Base-by-base conservation (phyloP, 2,113 vertebrate genomes). In the Hippocampus mohnikei region DNA sequence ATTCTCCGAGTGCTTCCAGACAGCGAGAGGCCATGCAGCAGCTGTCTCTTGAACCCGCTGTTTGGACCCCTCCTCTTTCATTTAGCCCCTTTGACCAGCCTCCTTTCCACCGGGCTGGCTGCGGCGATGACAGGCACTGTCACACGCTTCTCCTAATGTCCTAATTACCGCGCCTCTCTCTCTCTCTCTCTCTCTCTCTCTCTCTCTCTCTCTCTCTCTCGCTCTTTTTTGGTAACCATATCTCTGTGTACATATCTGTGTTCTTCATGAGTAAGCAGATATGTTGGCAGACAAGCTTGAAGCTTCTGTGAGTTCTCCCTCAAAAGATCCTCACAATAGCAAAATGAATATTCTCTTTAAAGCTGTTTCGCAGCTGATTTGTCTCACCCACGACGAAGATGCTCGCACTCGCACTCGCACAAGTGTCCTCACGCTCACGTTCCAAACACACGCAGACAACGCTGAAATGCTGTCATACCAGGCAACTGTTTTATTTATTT, bases 1-100 rank as follows among this genome's bases (percentile, higher is more conserved):
- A 89, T 91, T 89, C 84, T 81, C 81, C 79, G 81, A 86, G 86
- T 81, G 87, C 80, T 83, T 88, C 88, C 87, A 91, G 90, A 90
- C 88, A 90, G 86, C 83, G 83, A 89, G 81, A 80, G 83, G 83
- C 87, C 83, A 80, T 82, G 82, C 81, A 89, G 85, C 90, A 91
- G 87, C 85, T 90, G 88, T 88, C 88, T 90, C 87, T 84, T 89
- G 85, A 91, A 88, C 89, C 81, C 59, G 78, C 77, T 29, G 15
- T 60, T 5, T 82, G 76, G 84, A 77, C 82, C 78, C 41, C 42
- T 46, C 63, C 33, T 9, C 42, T 8, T 60, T 79, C 85, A 87
- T 87, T 90, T 90, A 89, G 80, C 85, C 63, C 88, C 80, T 81
- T 77, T 84, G 87, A 89, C 88, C 88, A 80, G 73, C 84, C 58